Evolutionary conservation across 2,113 vertebrate species (phyloP), one percentile per base, ranked within the genome.

Genomic region (Phaetusa simplex): DNA sequence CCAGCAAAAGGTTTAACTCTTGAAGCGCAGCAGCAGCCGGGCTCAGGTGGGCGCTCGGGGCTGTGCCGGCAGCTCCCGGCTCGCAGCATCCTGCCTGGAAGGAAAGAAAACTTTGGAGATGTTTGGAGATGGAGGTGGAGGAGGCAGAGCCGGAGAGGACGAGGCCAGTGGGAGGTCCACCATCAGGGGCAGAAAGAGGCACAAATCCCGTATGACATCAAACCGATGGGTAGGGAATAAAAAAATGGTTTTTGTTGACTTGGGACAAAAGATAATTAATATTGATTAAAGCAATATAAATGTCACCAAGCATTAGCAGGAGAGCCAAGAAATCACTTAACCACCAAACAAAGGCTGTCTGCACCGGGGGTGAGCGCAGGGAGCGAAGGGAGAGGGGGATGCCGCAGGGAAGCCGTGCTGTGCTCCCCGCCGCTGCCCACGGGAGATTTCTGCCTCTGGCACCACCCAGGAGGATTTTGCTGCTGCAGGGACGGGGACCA

Each of bases 201-300:
- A 15, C 71, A n/a, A n/a, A 67, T 49, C 72, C 43, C 0, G 0
- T 5, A 1, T 22, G 61, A 22, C 30, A 21, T 47, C 55, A 34
- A 82, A 74, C 50, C 32, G 1, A 4, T 0, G 56, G 47, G 52
- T 5, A 50, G 21, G 73, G 78, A 76, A 65, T 69, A 1, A 34
- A 74, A 76, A 85, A 49, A 59, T 0, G 23, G 12, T 8, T 11
- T 78, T 78, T 53, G 76, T 92, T 72, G 77, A 36, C n/a, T 66
- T 43, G 88, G 80, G 77, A 80, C 45, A 58, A 73, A 95, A 82
- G 84, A 24, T 65, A 89, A 95, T 92, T 74, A 79, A 93, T 93
- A 95, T 87, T 81, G 91, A 97, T 95, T 95, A 58, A 85, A 95
- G 70, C 65, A 58, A 89, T 76, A 58, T 53, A 87, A 95, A 69